These are phyloP conservation scores for Urocitellus parryii DNA, from an alignment of 2,113 vertebrate species.

Conservation along the genomic window DNA sequence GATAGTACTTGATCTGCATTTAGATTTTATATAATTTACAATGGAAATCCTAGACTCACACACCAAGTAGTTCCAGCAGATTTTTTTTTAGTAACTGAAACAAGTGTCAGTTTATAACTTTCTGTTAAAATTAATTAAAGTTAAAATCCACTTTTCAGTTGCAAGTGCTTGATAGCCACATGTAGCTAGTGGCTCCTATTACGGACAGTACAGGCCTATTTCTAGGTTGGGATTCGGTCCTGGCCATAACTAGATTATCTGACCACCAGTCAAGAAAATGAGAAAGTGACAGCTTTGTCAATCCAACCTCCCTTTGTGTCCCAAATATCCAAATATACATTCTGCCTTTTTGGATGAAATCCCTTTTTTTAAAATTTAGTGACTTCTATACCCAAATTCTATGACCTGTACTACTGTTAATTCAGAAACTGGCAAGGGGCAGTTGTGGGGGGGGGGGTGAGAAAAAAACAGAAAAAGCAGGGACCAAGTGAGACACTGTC, in stretches of 20 bases:
- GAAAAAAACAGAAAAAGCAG: too few species aligned
- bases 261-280: neutral
- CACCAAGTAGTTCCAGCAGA: neutral
- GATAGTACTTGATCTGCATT: neutral
- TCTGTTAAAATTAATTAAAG: conserved; percentile 9
- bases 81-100: conserved; percentile 12
- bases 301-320: neutral
- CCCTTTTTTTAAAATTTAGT: neutral
- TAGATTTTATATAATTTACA: neutral
- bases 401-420: too few species aligned
- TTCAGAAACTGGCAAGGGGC: too few species aligned
- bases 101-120: neutral
- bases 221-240: neutral
- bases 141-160: neutral
- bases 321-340: neutral
- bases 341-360: neutral
- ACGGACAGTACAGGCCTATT: neutral
- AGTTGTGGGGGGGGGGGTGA: too few species aligned
- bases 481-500: too few species aligned
- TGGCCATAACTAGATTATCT: neutral
- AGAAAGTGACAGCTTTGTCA: neutral
- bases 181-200: neutral
- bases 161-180: neutral
- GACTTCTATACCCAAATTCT: neutral
- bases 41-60: neutral